A percentile compares a stretch with the other conserved stretches of the same genome.
Conservation (phyloP, 2,113 vertebrate genomes). For the Heloderma charlesbogerti region DNA sequence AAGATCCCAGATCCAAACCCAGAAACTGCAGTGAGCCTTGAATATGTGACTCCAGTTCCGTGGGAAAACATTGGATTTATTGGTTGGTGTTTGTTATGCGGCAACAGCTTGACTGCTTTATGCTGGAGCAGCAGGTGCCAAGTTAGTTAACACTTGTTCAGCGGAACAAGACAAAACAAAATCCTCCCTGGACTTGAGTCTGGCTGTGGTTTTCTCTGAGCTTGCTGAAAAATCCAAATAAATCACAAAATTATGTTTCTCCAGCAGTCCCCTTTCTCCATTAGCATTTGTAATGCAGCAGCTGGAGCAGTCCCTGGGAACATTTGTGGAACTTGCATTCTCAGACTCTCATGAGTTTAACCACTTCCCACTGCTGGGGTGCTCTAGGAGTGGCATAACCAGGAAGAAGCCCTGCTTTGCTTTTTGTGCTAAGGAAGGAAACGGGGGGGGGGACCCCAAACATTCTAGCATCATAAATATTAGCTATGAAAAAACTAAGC, state of each 20-base stretch:
- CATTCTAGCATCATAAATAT: neutral
- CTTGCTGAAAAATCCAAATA: neutral
- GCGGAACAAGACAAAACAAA: neutral
- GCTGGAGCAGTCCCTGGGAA: neutral
- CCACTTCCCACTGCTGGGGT: neutral
- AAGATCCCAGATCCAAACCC: too few relatives aligned
- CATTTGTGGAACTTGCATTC: neutral
- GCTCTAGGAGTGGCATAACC: neutral
- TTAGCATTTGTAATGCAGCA: neutral
- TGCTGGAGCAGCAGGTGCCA: slow-evolving; percentile 14
- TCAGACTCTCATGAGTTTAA: neutral
- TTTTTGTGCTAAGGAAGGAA: neutral
- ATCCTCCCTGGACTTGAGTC: neutral
- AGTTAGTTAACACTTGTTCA: slow-evolving; percentile 1
- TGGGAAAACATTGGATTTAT: slow-evolving; percentile 3
- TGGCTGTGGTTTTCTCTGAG: neutral
- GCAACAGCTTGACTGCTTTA: neutral
- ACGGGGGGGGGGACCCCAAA: neutral
- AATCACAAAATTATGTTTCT: slow-evolving; percentile 5
- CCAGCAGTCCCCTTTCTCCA: neutral
- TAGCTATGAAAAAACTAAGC: slow-evolving; percentile 11
- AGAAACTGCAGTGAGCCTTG: neutral
- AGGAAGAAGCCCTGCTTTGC: neutral
- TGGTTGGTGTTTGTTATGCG: neutral
- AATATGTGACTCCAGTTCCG: slow-evolving; percentile 18